These are phyloP conservation scores for Cistogaster globosa DNA, from an alignment of 2,888 invertebrate genomes.

Conservation along the genomic window DNA sequence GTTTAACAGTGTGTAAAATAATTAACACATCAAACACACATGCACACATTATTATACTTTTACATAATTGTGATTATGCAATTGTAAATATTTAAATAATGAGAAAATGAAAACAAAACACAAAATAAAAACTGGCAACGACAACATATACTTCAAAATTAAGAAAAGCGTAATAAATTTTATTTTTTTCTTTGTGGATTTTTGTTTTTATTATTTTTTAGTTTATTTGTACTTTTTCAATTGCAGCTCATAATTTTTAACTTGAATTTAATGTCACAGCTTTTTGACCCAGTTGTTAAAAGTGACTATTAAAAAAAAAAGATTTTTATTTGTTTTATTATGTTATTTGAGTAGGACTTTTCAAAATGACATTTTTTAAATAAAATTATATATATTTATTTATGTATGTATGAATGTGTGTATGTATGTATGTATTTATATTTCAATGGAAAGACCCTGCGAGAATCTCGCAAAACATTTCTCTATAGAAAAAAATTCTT, in stretches of 20 bases:
- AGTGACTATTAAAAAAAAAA: not conserved
- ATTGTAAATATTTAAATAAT: constrained; percentile 34
- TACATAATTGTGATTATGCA: not conserved
- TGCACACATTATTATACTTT: not conserved
- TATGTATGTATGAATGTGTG: no score
- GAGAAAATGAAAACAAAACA: no score
- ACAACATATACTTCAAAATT: constrained; percentile 25
- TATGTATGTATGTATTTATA: no score
- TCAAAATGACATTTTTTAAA: not conserved
- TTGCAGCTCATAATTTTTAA: constrained; percentile 24
- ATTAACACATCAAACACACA: constrained; percentile 54
- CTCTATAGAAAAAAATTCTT: no score
- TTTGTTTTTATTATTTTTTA: not conserved
- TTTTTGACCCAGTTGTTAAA: constrained; percentile 47
- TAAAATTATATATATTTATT: no score
- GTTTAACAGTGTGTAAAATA: constrained; percentile 59
- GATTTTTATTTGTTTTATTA: not conserved
- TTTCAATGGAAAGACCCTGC: no score
- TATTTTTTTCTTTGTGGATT: not conserved
- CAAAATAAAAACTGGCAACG: not conserved
- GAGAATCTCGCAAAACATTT: no score
- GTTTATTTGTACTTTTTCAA: constrained; percentile 4
- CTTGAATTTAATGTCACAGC: constrained; percentile 48
- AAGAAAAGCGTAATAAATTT: constrained; percentile 33
- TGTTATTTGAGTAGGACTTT: not conserved